Evolutionary conservation across 2,113 vertebrate genomes (phyloP).

Genomic region (Octodon degus): DNA sequence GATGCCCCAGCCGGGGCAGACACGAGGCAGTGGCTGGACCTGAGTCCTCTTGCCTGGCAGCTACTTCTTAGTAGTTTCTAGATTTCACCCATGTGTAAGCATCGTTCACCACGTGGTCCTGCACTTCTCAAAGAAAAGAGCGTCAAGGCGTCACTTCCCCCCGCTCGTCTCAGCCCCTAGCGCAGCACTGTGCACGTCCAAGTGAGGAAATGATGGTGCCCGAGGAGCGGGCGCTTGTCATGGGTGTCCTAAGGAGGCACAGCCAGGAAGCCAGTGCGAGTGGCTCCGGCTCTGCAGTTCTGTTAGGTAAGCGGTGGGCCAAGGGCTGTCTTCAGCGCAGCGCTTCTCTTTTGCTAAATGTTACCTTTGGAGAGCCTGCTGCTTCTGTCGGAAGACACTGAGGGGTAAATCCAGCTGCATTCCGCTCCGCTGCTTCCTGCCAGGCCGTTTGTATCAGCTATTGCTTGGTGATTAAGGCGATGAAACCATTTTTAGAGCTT

Average conservation of each 20-base stretch:
- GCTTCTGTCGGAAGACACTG: not conserved
- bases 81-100: not conserved
- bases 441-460: not conserved
- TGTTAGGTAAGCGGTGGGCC: not conserved
- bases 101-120: not conserved
- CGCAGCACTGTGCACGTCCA: not conserved
- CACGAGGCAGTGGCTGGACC: not conserved
- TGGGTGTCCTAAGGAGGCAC: not conserved
- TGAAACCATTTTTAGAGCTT: not conserved
- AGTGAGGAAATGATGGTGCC: not conserved
- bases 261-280: not conserved
- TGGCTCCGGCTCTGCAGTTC: not conserved
- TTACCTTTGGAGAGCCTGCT: not conserved
- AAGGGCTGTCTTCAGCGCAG: not conserved
- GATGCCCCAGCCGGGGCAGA: not conserved
- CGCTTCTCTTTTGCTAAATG: not conserved
- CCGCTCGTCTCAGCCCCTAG: not conserved
- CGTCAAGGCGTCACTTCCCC: not conserved
- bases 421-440: not conserved
- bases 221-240: not conserved
- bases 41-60: not conserved
- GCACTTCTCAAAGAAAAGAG: not conserved
- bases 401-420: not conserved
- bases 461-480: not conserved
- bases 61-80: conserved; percentile 7